Evolutionary conservation across 2,797 vertebrate genomes (phyloP), one percentile per base, ranked within the genome.

Genomic region (Dermochelys coriacea): DNA sequence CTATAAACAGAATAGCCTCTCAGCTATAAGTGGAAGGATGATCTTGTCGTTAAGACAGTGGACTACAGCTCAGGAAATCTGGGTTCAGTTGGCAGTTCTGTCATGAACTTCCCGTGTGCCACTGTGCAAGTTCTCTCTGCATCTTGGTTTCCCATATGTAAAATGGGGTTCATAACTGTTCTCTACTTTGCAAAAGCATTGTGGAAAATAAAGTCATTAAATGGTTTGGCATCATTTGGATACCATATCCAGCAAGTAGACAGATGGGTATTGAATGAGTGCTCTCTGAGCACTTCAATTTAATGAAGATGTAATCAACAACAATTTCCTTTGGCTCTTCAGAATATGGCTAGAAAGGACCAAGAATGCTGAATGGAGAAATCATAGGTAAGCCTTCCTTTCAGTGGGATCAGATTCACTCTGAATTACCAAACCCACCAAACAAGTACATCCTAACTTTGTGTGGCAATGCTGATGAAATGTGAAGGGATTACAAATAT

Each of bases 1-100:
- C 84, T 83, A 84, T 93, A 89, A 92, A 81, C 79, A 89, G 81
- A 68, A 61, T 84, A 31, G 71, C 57, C 2, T 91, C 94, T 78
- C 91, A 51, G 59, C 74, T 95, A 82, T 84, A 91, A 90, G 90
- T 68, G 51, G 90, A 94, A 89, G 59, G 12, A 68, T 82, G n/a
- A 3, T n/a, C 49, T 0, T 74, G 55, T 84, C 4, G 55, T 68
- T 93, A 55, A 85, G 37, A 34, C 59, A 91, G 45, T 86, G 68
- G 93, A 80, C 12, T 93, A 84, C 49, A 61, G 8, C 93, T 94
- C 89, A 91, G 59, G 52, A 92, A 89, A 88, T 52, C 16, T 7
- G 0, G 21, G 3, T 27, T 91, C 85, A 80, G 18, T 85, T 89
- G 87, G 84, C 74, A 79, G 18, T 18, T 91, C 52, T 93, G 6